Percentiles rank a stretch among this genome's conserved stretches.
phyloP scores from a whole-genome alignment of 2,113 vertebrate species.

The Cyanoliseus patagonus region DNA sequence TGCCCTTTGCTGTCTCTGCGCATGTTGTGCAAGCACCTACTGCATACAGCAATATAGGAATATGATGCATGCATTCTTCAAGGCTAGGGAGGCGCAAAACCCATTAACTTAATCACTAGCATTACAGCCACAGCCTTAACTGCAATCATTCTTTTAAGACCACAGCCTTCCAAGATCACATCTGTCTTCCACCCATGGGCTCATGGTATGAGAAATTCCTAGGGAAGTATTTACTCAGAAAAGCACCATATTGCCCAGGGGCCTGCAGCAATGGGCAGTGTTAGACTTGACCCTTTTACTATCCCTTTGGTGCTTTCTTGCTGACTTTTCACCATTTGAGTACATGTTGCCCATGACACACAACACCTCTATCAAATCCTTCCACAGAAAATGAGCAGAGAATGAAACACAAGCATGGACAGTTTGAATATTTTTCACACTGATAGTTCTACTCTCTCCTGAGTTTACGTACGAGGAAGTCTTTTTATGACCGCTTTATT shows the following conservation, averaged over 20 bases:
- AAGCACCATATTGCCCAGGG: background rate
- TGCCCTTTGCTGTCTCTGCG: background rate
- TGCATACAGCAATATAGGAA: background rate
- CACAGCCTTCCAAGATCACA: background rate
- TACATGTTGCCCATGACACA: background rate
- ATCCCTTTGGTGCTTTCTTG: background rate
- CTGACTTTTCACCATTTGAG: background rate
- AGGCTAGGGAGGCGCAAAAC: background rate
- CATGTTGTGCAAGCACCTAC: background rate
- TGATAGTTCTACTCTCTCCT: background rate
- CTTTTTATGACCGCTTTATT: background rate
- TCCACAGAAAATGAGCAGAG: background rate
- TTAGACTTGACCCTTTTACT: background rate
- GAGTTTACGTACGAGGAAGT: background rate
- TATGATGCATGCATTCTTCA: background rate
- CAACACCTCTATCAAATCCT: background rate
- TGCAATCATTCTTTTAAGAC: background rate
- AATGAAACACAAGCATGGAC: background rate
- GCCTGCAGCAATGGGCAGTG: background rate
- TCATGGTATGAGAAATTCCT: background rate
- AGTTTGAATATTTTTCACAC: background rate
- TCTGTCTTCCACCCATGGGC: background rate
- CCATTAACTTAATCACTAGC: no score
- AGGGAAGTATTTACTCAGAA: background rate
- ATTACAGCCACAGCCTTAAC: background rate